Conservation (phyloP, 2,797 vertebrate species). For the Cossypha caffra region DNA sequence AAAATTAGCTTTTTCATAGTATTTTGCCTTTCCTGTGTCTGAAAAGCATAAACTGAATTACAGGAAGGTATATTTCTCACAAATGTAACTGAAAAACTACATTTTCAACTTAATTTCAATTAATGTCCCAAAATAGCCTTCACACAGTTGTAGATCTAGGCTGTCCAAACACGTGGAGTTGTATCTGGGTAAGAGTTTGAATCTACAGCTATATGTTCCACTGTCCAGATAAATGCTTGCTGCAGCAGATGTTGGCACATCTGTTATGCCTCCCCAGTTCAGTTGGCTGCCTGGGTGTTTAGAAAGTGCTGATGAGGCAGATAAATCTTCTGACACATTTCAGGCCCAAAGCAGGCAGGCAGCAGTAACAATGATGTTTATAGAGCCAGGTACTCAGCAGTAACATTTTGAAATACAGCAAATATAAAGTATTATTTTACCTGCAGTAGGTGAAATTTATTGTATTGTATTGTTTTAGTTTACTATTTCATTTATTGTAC, state of each 20-base stretch:
- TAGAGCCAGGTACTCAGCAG: neutral
- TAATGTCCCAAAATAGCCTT: neutral
- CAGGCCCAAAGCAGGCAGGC: conserved; percentile 15
- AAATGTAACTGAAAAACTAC: neutral
- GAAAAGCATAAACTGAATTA: neutral
- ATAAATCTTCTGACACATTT: conserved; percentile 49
- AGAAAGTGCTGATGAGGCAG: conserved; percentile 51
- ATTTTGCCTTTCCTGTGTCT: neutral
- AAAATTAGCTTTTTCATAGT: neutral
- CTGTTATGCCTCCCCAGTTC: conserved; percentile 52
- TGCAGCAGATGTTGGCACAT: conserved; percentile 63
- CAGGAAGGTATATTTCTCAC: neutral
- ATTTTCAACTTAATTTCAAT: conserved; percentile 40
- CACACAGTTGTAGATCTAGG: neutral
- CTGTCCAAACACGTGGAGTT: neutral
- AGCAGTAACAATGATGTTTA: neutral
- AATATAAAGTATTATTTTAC: neutral
- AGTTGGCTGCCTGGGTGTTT: conserved; percentile 52
- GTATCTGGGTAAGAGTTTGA: neutral
- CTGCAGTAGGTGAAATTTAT: neutral
- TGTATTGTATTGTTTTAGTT: neutral
- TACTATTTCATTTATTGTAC: neutral
- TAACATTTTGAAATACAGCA: conserved; percentile 19
- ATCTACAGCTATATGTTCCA: neutral
- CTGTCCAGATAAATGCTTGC: conserved; percentile 29